Evolutionary conservation across 2,888 invertebrate genomes (phyloP), one percentile per base, ranked within the genome.

Genomic region (Microplitis deprimator): DNA sequence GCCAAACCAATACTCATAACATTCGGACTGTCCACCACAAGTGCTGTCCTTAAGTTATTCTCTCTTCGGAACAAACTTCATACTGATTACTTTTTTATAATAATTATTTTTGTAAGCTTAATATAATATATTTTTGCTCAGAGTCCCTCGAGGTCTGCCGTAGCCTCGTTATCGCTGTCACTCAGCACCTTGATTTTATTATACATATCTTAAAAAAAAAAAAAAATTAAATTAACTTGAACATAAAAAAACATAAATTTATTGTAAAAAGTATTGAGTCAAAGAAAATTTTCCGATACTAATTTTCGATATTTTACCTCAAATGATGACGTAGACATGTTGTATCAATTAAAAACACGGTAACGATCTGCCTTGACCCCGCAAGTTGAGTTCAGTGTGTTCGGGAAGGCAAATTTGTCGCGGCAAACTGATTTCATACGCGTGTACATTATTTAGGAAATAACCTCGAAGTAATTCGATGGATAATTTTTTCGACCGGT

Each of bases 1-100:
- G 82, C 81, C 77, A 78, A 80, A 80, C 79, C 80, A 68, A 73
- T 82, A 81, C 80, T 74, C 77, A 80, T 75, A 68, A 69, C 76
- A 77, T 80, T 78, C 70, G 38, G 60, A 40, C 64, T 73, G 68
- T 72, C 41, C 13, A 50, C 39, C 50, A 13, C 50, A 13, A 8
- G 50, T 8, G 8, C 13, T 13, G 50, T 50, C 50, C 50, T 50
- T 50, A 50, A 50, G 50, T 50, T 13, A 75, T 76, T 67, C 67
- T 68, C 67, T 17, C 29, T 39, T 61, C 40, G 60, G 50, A 13
- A 13, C 50, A 13, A 50, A 50, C 67, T 65, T 17, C 60, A 29
- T 71, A 72, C 72, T 41, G 61, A 68, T 68, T 40, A 62, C 50
- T 68, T 68, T 59, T 65, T 17, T 59, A 29, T 71, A 72, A 67